These are phyloP conservation scores for Seriola rivoliana DNA, from an alignment of 2,113 vertebrate species.

Conservation along the genomic window DNA sequence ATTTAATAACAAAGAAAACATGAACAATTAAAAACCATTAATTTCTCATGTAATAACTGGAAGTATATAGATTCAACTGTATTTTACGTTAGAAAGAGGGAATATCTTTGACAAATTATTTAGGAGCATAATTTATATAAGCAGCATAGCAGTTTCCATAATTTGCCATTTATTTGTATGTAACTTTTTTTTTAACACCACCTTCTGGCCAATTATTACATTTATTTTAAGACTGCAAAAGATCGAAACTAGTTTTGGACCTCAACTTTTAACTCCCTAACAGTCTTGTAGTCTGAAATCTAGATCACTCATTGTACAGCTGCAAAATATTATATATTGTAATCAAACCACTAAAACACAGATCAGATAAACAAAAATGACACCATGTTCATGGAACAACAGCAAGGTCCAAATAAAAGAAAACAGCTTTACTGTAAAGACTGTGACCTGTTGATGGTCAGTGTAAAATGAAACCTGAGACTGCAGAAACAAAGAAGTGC, in stretches of 20 bases:
- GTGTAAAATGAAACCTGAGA: background rate
- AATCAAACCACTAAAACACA: background rate
- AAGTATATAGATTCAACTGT: no score
- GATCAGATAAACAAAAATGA: no score
- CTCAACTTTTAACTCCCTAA: background rate
- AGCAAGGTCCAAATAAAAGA: background rate
- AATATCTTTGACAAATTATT: no score
- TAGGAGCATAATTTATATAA: no score
- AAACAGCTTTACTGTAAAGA: background rate
- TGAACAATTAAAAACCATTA: no score
- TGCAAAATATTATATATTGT: background rate
- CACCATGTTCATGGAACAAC: background rate
- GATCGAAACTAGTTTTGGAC: background rate
- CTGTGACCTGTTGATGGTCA: background rate
- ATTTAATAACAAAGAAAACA: no score
- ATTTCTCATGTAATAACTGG: no score
- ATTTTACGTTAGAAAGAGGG: no score
- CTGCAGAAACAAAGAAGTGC: background rate
- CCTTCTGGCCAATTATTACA: no score
- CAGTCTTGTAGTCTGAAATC: background rate
- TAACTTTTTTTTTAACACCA: background rate
- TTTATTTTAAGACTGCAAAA: no score
- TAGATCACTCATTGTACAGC: background rate
- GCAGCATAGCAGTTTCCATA: no score
- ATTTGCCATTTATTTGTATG: no score